Percentiles rank a stretch among this genome's conserved stretches.
Evolutionary conservation across 1,140 invertebrate genomes (phyloP).

Genomic region (Cherax quadricarinatus): DNA sequence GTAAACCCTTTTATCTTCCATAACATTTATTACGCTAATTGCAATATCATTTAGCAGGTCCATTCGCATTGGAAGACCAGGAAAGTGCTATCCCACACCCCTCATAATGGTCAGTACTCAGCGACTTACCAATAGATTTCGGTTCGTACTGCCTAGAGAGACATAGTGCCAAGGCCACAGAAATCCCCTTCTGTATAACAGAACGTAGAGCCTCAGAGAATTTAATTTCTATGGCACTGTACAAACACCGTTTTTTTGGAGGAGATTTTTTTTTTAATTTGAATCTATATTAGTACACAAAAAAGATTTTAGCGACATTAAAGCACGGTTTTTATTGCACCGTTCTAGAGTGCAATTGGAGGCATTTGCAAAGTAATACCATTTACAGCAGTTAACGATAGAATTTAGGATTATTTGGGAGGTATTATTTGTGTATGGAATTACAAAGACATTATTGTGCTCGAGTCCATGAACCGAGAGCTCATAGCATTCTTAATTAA

Average conservation of each 20-base stretch:
- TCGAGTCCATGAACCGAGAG: background rate
- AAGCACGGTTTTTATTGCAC: conserved; percentile 15
- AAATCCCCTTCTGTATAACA: no score
- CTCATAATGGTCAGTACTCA: no score
- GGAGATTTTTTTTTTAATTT: background rate
- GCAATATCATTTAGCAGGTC: background rate
- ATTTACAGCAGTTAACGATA: conserved; percentile 38
- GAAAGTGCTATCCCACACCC: no score
- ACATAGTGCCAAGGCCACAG: no score
- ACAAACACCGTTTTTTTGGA: background rate
- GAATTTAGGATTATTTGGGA: conserved; percentile 41
- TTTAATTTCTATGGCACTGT: background rate
- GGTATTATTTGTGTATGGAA: background rate
- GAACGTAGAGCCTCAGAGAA: no score
- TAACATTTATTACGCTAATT: background rate
- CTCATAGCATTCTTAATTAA: background rate
- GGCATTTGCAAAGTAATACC: conserved; percentile 37
- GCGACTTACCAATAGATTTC: no score
- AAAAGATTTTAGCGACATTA: conserved; percentile 28
- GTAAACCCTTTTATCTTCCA: background rate
- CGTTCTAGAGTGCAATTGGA: conserved; percentile 35
- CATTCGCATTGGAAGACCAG: no score
- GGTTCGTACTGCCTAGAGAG: no score
- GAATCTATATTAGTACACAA: conserved; percentile 8
- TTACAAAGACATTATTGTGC: background rate